Conservation (phyloP, 2,797 vertebrate species). For the Taenioides sp. region DNA sequence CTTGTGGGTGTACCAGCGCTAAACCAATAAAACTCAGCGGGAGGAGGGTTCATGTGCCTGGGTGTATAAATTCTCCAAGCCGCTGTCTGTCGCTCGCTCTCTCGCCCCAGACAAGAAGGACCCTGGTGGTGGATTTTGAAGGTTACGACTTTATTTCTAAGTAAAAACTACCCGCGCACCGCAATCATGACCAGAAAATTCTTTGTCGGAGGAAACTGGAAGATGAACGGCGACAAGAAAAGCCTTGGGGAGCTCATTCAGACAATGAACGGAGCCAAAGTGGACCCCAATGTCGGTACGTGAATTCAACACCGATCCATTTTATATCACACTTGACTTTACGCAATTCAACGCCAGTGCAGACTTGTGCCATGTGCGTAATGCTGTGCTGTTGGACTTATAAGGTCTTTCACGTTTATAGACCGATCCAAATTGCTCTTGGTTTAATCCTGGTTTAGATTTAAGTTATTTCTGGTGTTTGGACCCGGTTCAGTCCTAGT, state of each 20-base stretch:
- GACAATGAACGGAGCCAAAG: constrained; percentile 84
- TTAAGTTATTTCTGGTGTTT: not conserved
- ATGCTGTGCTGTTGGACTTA: not conserved
- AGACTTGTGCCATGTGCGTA: not conserved
- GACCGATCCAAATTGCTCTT: not conserved
- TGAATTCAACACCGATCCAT: constrained; percentile 8
- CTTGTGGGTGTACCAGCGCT: constrained; percentile 41
- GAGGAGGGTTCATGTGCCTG: constrained; percentile 54
- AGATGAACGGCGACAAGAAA: constrained; percentile 96
- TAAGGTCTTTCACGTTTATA: not conserved
- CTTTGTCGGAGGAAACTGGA: constrained; percentile 98
- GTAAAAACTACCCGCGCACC: not conserved
- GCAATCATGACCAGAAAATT: constrained; percentile 92
- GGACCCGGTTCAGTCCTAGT: not conserved
- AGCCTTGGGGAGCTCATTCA: constrained; percentile 89
- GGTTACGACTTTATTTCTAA: not conserved
- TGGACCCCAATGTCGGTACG: constrained; percentile 90
- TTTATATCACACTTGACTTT: not conserved
- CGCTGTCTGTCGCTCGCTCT: constrained; percentile 32
- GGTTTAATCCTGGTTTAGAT: not conserved
- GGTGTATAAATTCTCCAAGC: constrained; percentile 59
- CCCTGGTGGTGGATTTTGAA: not conserved
- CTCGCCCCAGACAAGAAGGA: constrained; percentile 26
- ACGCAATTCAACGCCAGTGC: not conserved
- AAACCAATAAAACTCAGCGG: constrained; percentile 59